phyloP scores from a whole-genome alignment of 2,888 invertebrate genomes.

The Sminthurides aquaticus region DNA sequence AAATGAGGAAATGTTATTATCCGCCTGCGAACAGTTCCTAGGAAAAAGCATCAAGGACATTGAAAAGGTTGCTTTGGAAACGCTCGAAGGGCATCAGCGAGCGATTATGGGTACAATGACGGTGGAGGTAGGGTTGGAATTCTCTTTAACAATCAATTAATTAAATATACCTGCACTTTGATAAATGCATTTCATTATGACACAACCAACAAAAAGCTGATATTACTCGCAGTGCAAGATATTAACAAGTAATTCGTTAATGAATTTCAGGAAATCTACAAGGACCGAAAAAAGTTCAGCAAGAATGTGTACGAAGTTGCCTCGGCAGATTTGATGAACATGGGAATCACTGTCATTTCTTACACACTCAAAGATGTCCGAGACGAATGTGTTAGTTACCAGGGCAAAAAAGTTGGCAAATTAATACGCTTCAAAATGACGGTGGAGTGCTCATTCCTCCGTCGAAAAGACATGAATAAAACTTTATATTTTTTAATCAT shows the following conservation, averaged over 20 bases:
- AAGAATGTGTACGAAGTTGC: slow-evolving; percentile 92
- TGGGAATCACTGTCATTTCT: slow-evolving; percentile 92
- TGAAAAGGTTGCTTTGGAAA: slow-evolving; percentile 79
- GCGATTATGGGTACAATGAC: slow-evolving; percentile 97
- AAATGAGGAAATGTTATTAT: slow-evolving; percentile 79
- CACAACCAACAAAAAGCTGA: not conserved
- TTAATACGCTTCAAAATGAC: no score
- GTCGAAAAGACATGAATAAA: no score
- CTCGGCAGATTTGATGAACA: slow-evolving; percentile 87
- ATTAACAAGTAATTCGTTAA: not conserved
- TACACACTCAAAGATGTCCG: slow-evolving; percentile 90
- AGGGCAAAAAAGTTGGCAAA: no score
- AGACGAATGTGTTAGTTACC: slow-evolving; percentile 77
- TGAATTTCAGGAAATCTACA: slow-evolving; percentile 69
- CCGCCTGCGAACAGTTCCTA: slow-evolving; percentile 88
- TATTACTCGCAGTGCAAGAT: not conserved
- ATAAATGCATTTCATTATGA: no score
- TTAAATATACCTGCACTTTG: slow-evolving; percentile 4
- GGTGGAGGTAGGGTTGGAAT: slow-evolving; percentile 59
- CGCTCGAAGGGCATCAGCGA: slow-evolving; percentile 85
- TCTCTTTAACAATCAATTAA: not conserved
- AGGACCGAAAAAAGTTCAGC: slow-evolving; percentile 90
- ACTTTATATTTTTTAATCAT: not conserved
- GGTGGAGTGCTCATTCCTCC: no score
- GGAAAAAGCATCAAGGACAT: slow-evolving; percentile 57